Evolutionary conservation across 2,113 vertebrate species (phyloP).

Genomic region (Pterocles burchelli): DNA sequence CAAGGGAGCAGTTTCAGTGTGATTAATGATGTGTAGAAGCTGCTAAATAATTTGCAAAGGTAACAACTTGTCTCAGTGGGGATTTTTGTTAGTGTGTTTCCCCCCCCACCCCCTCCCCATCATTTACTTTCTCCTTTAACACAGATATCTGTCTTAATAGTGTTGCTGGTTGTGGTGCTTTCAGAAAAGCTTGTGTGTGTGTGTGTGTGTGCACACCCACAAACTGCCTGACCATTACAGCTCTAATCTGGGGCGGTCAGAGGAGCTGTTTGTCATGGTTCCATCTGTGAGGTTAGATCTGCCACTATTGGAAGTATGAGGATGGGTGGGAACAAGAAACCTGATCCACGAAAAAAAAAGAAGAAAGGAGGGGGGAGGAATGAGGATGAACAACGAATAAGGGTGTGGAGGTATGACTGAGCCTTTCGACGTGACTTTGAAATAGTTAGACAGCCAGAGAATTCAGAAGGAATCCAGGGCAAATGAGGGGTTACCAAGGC

Average conservation of each 20-base stretch:
- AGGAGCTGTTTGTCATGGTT: not conserved
- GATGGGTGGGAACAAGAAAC: constrained; percentile 40
- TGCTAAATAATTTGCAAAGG: not conserved
- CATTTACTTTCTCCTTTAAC: not conserved
- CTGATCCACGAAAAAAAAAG: not conserved
- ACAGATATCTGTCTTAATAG: rapidly evolving
- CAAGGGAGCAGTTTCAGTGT: not conserved
- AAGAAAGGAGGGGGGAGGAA: not conserved
- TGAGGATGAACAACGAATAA: not conserved
- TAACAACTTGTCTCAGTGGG: not conserved
- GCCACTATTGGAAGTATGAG: not conserved
- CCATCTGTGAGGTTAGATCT: not conserved
- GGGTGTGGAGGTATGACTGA: constrained; percentile 50
- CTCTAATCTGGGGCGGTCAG: not conserved
- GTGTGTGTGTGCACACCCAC: not conserved
- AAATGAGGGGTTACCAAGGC: not conserved
- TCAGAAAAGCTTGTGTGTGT: not conserved
- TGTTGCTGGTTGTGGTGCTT: not conserved
- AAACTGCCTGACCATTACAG: not conserved
- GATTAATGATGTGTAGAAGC: not conserved
- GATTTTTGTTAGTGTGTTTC: not conserved
- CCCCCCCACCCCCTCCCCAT: too few species aligned
- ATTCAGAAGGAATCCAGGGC: constrained; percentile 25
- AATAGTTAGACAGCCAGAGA: constrained; percentile 35
- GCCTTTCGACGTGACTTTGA: constrained; percentile 1